phyloP scores from a whole-genome alignment of 2,113 vertebrate genomes.

The Bucco capensis region DNA sequence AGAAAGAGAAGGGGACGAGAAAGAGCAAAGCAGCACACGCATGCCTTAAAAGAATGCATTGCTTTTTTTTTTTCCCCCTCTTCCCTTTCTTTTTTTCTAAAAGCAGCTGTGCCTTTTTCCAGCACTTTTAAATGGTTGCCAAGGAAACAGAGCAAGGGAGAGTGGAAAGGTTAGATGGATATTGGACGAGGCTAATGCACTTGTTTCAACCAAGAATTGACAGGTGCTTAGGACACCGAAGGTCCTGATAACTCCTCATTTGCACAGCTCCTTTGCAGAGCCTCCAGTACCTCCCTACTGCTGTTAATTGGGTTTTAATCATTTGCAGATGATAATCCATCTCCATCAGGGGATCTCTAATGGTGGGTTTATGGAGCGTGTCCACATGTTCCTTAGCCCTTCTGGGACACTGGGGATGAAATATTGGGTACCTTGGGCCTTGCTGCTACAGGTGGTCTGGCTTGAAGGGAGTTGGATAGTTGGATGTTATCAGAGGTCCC shows the following conservation, averaged over 20 bases:
- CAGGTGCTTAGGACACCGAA: conserved; percentile 64
- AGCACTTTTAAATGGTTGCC: conserved; percentile 78
- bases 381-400: neutral
- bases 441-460: neutral
- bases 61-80: neutral
- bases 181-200: conserved; percentile 72
- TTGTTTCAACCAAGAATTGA: conserved; percentile 74
- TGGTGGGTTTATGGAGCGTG: conserved; percentile 54
- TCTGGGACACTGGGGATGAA: neutral
- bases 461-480: neutral
- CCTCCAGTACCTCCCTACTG: conserved; percentile 35
- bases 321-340: conserved; percentile 63
- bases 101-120: conserved; percentile 72
- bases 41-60: conserved; percentile 38
- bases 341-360: conserved; percentile 50
- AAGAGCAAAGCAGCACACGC: neutral
- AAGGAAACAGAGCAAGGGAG: conserved; percentile 76
- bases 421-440: neutral
- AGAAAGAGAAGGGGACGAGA: neutral
- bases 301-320: conserved; percentile 70
- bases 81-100: conserved; percentile 27
- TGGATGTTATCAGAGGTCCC: neutral
- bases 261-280: conserved; percentile 35
- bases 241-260: conserved; percentile 61
- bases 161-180: conserved; percentile 76